A percentile compares a stretch with the other conserved stretches of the same genome.
Evolutionary conservation across 2,113 vertebrate genomes (phyloP).

Genomic region (Balaeniceps rex): DNA sequence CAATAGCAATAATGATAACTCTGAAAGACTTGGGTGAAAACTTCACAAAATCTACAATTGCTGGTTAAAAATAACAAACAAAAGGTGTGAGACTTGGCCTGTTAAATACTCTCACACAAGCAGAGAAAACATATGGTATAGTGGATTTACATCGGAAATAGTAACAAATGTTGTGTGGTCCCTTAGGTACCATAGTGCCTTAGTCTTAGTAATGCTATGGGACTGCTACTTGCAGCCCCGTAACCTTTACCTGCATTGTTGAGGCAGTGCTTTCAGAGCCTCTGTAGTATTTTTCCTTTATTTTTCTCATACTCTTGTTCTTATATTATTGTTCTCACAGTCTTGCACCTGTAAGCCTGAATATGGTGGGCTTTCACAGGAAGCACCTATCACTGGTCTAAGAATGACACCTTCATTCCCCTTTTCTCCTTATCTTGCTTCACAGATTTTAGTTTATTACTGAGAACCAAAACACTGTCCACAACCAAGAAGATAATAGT

Average conservation of each 20-base stretch:
- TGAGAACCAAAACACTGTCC: not conserved
- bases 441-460: not conserved
- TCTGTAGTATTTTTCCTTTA: not conserved
- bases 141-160: not conserved
- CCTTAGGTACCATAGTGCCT: not conserved
- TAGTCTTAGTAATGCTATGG: not conserved
- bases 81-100: not conserved
- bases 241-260: not conserved
- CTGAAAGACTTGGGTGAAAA: not conserved
- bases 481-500: not conserved
- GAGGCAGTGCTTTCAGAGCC: not conserved
- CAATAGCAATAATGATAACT: not conserved
- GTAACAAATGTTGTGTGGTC: not conserved
- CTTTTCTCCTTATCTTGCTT: not conserved
- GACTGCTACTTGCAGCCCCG: not conserved
- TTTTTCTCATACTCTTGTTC: not conserved
- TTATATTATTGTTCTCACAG: not conserved
- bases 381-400: not conserved
- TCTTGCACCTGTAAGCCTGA: not conserved
- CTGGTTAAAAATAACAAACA: not conserved
- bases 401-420: not conserved
- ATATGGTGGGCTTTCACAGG: not conserved
- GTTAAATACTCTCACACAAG: not conserved
- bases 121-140: not conserved
- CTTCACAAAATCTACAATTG: not conserved